Conservation (phyloP, 2,797 vertebrate species). For the Coregonus sp. region DNA sequence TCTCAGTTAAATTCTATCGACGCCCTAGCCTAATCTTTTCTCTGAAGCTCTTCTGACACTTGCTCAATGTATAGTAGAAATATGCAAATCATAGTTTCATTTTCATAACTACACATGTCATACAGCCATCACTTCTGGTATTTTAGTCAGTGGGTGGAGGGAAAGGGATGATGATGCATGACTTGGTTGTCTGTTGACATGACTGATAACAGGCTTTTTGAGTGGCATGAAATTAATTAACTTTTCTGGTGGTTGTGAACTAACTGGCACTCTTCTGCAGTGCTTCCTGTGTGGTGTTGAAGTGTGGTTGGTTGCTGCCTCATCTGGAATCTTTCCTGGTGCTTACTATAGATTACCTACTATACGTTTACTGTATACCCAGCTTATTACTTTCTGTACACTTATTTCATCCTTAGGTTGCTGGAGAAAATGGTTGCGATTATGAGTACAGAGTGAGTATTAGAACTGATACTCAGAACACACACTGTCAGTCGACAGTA, state of each 20-base stretch:
- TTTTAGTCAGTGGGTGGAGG: not conserved
- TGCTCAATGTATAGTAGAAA: not conserved
- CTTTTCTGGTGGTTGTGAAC: not conserved
- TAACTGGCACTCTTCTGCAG: not conserved
- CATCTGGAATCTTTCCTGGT: not conserved
- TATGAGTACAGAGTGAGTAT: slow-evolving; percentile 79
- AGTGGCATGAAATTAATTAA: not conserved
- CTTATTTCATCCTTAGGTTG: slow-evolving; percentile 62
- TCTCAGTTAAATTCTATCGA: not conserved
- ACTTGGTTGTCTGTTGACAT: not conserved
- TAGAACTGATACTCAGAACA: slow-evolving; percentile 35
- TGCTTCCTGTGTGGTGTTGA: not conserved
- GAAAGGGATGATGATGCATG: slow-evolving; percentile 1
- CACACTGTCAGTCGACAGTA: slow-evolving; percentile 6
- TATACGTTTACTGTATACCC: slow-evolving; percentile 5
- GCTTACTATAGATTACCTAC: not conserved
- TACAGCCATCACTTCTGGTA: not conserved
- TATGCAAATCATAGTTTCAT: not conserved
- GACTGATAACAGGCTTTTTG: not conserved
- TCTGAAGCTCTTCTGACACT: not conserved
- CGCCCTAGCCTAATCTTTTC: not conserved
- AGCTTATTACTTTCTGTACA: slow-evolving; percentile 22
- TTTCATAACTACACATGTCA: slow-evolving; percentile 2
- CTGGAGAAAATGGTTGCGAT: slow-evolving; percentile 67
- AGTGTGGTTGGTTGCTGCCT: not conserved